phyloP scores from a whole-genome alignment of 2,888 invertebrate genomes.

The Camponotus fellah region DNA sequence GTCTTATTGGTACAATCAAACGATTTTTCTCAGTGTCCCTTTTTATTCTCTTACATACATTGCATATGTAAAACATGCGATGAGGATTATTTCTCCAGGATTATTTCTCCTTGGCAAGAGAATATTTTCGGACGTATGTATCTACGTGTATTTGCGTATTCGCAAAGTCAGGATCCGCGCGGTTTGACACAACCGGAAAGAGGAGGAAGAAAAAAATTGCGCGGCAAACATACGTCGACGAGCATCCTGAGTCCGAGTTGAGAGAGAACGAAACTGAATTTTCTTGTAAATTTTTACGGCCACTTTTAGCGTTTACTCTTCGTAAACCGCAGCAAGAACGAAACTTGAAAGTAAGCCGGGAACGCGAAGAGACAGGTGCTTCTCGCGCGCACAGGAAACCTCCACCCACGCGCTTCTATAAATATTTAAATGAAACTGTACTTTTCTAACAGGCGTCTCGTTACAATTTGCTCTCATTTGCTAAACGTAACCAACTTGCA shows the following conservation, averaged over 20 bases:
- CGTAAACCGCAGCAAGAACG: slow-evolving; percentile 32
- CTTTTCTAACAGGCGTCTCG: slow-evolving; percentile 49
- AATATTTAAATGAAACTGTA: slow-evolving; percentile 52
- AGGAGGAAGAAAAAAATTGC: too few species aligned
- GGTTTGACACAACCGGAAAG: slow-evolving; percentile 21
- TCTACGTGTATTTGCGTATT: not conserved
- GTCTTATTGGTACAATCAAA: too few species aligned
- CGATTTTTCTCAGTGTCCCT: too few species aligned
- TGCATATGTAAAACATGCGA: not conserved
- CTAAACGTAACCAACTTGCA: slow-evolving; percentile 35
- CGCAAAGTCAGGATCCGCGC: slow-evolving; percentile 26
- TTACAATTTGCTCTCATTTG: slow-evolving; percentile 53
- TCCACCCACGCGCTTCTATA: slow-evolving; percentile 20
- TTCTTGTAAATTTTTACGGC: slow-evolving; percentile 47
- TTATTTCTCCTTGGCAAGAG: not conserved
- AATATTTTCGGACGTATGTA: not conserved
- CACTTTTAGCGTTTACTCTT: slow-evolving; percentile 49
- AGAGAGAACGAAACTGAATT: slow-evolving; percentile 32
- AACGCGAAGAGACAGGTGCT: slow-evolving; percentile 35
- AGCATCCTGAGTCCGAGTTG: not conserved
- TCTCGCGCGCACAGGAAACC: slow-evolving; percentile 26
- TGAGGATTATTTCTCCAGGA: not conserved
- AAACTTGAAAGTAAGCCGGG: slow-evolving; percentile 32
- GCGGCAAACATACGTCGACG: slow-evolving; percentile 6
- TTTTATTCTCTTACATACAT: not conserved